Conservation (phyloP, 2,888 invertebrate species). For the Salticus scenicus region DNA sequence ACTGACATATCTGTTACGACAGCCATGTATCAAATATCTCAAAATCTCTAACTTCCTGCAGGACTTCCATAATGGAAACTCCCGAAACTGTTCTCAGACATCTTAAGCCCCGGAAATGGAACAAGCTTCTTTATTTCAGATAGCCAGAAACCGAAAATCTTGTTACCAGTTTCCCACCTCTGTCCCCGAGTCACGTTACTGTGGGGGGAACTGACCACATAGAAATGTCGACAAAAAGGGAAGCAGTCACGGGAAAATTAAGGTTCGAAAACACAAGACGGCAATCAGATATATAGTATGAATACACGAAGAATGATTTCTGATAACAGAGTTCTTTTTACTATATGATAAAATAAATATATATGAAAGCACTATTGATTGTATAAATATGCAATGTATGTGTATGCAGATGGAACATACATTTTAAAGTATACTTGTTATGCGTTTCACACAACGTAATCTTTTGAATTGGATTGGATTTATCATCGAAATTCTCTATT, state of each 20-base stretch:
- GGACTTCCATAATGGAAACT: constrained; percentile 4
- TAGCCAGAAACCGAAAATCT: not conserved
- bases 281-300: not conserved
- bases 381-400: no score
- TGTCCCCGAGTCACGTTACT: constrained; percentile 7
- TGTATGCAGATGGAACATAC: no score
- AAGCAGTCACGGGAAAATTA: not conserved
- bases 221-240: not conserved
- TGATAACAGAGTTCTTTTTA: no score
- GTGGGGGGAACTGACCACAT: not conserved
- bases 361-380: no score
- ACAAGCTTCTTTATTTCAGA: constrained; percentile 17
- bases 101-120: constrained; percentile 12
- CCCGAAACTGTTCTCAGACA: not conserved
- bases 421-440: no score
- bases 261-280: not conserved
- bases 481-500: no score
- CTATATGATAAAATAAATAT: no score
- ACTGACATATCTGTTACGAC: not conserved
- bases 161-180: not conserved
- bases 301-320: no score
- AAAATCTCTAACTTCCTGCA: not conserved
- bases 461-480: no score
- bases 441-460: no score
- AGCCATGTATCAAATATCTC: constrained; percentile 1